Percentiles rank a stretch among this genome's conserved stretches.
Conservation (phyloP, 2,888 invertebrate species). For the Hofmannophila pseudospretella region DNA sequence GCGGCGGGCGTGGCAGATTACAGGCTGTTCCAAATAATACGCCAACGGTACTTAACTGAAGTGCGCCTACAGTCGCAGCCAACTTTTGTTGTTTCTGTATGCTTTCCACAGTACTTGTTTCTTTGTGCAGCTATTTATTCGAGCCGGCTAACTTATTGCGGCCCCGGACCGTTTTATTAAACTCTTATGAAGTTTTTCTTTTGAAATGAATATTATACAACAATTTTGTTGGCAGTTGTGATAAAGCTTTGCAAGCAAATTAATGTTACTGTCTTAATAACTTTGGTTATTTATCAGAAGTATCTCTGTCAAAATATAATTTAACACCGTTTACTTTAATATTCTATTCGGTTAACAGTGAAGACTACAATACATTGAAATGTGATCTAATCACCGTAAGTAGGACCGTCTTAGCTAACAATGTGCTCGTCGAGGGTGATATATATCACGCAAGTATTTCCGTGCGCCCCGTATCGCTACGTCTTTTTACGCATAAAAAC, state of each 20-base stretch:
- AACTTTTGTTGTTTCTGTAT: slow-evolving; percentile 57
- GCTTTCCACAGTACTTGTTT: slow-evolving; percentile 52
- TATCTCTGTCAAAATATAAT: too few relatives aligned
- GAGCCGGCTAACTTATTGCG: slow-evolving; percentile 45
- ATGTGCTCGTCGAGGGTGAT: slow-evolving; percentile 46
- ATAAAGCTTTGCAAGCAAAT: slow-evolving; percentile 28
- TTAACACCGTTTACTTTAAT: too few relatives aligned
- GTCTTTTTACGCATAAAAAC: slow-evolving; percentile 76
- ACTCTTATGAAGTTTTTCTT: slow-evolving; percentile 53
- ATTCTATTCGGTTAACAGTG: too few relatives aligned
- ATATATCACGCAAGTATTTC: slow-evolving; percentile 73
- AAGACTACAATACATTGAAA: too few relatives aligned
- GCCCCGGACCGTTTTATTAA: slow-evolving; percentile 46
- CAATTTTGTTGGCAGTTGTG: slow-evolving; percentile 36
- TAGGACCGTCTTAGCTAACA: too few relatives aligned
- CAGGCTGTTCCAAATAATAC: slow-evolving; percentile 72
- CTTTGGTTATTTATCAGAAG: too few relatives aligned
- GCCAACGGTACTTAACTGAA: slow-evolving; percentile 64
- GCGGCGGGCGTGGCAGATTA: slow-evolving; percentile 73
- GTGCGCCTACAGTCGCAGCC: slow-evolving; percentile 51
- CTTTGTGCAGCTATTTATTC: slow-evolving; percentile 51
- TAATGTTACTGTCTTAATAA: slow-evolving; percentile 9
- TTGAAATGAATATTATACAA: slow-evolving; percentile 47
- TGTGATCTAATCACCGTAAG: too few relatives aligned
- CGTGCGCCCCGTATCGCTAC: slow-evolving; percentile 58